phyloP scores from a whole-genome alignment of 30 jellyfish, hydroid and myxozoan genomes.

The Aurelia aurita region DNA sequence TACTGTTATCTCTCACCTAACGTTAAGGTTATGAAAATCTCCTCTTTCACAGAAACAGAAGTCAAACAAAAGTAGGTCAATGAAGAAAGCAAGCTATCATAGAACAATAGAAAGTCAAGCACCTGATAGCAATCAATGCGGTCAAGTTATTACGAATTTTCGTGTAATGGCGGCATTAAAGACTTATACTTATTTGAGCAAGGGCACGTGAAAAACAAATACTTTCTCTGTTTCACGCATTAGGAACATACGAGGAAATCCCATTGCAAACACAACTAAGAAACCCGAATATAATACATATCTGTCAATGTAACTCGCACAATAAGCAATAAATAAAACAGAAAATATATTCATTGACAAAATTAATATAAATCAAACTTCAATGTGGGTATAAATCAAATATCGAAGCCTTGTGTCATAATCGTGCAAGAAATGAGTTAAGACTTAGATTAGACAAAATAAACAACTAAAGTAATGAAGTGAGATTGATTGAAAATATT shows the following conservation, averaged over 20 bases:
- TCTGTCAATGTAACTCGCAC: background rate
- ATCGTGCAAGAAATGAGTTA: too few relatives aligned
- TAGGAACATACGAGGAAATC: slow-evolving; percentile 53
- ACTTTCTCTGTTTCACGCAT: slow-evolving; percentile 14
- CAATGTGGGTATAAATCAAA: background rate
- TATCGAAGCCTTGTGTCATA: too few relatives aligned
- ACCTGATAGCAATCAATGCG: slow-evolving; percentile 1
- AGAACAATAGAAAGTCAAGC: background rate
- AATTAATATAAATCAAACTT: background rate
- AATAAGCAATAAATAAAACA: background rate
- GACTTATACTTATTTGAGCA: slow-evolving; percentile 54
- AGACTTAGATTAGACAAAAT: too few relatives aligned
- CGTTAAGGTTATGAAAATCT: too few relatives aligned
- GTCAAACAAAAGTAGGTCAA: too few relatives aligned
- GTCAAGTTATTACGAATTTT: background rate
- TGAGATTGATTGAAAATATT: too few relatives aligned
- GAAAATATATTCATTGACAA: background rate
- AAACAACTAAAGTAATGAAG: too few relatives aligned
- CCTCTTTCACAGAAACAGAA: too few relatives aligned
- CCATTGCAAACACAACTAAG: slow-evolving; percentile 39
- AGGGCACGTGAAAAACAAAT: slow-evolving; percentile 35
- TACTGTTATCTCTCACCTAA: too few relatives aligned
- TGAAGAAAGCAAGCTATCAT: too few relatives aligned
- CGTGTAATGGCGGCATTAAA: slow-evolving; percentile 35
- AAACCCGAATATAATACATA: slow-evolving; percentile 33